phyloP scores from a whole-genome alignment of 2,888 invertebrate species.

The Ganaspis brasiliensis region DNA sequence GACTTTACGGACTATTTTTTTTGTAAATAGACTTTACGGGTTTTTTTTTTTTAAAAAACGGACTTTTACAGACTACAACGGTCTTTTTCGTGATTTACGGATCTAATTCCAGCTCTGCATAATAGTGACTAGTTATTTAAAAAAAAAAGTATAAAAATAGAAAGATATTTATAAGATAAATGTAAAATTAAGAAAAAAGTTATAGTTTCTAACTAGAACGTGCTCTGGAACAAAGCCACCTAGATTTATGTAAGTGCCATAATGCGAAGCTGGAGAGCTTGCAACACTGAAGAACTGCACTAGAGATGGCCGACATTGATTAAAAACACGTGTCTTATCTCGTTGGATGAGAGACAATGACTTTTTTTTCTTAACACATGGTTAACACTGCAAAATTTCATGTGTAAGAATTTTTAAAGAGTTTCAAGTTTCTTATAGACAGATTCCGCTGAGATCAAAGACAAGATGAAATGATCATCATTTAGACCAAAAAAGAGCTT shows the following conservation, averaged over 20 bases:
- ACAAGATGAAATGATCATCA: background rate
- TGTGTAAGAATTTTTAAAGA: background rate
- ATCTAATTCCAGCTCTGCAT: too few species aligned
- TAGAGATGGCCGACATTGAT: constrained; percentile 77
- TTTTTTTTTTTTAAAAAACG: too few species aligned
- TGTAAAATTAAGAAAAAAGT: constrained; percentile 10
- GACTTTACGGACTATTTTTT: too few species aligned
- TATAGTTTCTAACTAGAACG: constrained; percentile 60
- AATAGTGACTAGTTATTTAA: too few species aligned
- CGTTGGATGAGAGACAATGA: constrained; percentile 65
- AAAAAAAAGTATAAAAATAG: too few species aligned
- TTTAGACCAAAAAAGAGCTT: too few species aligned
- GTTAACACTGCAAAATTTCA: constrained; percentile 18
- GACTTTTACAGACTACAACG: too few species aligned
- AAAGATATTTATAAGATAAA: too few species aligned
- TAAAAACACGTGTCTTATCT: constrained; percentile 75
- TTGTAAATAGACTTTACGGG: too few species aligned
- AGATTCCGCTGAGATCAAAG: background rate
- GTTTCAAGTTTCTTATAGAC: background rate
- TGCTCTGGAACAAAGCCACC: constrained; percentile 69
- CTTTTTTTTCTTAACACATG: constrained; percentile 55
- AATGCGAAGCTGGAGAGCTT: constrained; percentile 64
- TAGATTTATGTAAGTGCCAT: constrained; percentile 65
- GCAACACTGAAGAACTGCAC: constrained; percentile 60
- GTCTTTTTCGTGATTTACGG: too few species aligned